phyloP scores from a whole-genome alignment of 2,113 vertebrate genomes.

The Sterrhoptilus dennistouni region DNA sequence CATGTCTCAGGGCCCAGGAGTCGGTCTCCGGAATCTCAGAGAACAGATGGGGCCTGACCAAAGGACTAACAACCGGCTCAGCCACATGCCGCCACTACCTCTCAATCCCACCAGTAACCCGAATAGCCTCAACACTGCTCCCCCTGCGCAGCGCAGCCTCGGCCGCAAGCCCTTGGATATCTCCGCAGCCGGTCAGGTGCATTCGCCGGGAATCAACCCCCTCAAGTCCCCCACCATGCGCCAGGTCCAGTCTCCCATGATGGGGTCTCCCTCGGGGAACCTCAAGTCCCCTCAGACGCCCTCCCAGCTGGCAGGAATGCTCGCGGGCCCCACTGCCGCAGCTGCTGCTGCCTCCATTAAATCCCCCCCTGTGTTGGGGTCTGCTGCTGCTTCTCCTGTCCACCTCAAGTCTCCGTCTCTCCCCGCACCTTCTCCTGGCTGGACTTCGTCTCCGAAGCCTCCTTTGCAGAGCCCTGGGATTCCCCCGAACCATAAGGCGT shows the following conservation, averaged over 20 bases:
- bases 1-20: constrained; percentile 85
- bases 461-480: constrained; percentile 97
- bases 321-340: constrained; percentile 87
- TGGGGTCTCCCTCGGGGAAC: constrained; percentile 96
- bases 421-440: constrained; percentile 94
- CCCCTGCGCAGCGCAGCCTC: constrained; percentile 75
- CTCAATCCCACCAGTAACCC: constrained; percentile 82
- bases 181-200: constrained; percentile 87
- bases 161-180: constrained; percentile 93
- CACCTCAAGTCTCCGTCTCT: constrained; percentile 99
- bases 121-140: constrained; percentile 80
- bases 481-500: constrained; percentile 89
- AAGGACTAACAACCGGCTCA: constrained; percentile 95
- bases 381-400: constrained; percentile 97
- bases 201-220: constrained; percentile 95
- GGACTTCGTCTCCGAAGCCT: constrained; percentile 97
- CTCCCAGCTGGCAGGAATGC: constrained; percentile 96
- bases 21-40: constrained; percentile 87
- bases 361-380: constrained; percentile 95
- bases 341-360: constrained; percentile 92
- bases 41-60: constrained; percentile 92
- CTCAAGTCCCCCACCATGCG: constrained; percentile 95
- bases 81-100: constrained; percentile 93
- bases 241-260: constrained; percentile 97
- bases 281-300: constrained; percentile 98